phyloP scores from a whole-genome alignment of 2,797 vertebrate genomes.

The Sciurus vulgaris region DNA sequence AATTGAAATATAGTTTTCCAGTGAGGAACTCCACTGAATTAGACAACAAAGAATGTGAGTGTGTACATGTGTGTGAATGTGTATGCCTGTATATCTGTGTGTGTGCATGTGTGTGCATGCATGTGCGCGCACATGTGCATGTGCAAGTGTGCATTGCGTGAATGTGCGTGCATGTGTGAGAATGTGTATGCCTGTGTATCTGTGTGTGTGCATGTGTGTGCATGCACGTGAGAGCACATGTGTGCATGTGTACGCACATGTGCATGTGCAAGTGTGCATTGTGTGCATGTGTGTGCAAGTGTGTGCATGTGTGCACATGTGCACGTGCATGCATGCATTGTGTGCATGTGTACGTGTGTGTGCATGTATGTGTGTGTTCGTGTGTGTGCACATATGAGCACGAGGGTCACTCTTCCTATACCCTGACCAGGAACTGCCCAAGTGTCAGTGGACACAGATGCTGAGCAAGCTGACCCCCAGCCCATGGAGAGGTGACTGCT shows the following conservation, averaged over 20 bases:
- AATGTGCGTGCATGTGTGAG: too few relatives aligned
- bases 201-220: too few relatives aligned
- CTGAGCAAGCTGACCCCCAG: background rate
- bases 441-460: rapidly evolving
- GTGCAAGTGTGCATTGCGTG: too few relatives aligned
- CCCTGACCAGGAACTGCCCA: background rate
- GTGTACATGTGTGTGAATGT: background rate
- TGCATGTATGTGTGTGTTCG: too few relatives aligned
- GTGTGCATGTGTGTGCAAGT: too few relatives aligned
- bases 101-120: too few relatives aligned
- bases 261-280: rapidly evolving
- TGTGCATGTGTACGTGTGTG: too few relatives aligned
- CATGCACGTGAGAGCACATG: too few relatives aligned
- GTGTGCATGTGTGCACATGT: background rate
- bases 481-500: rapidly evolving
- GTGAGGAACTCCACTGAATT: background rate
- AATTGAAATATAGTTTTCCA: background rate
- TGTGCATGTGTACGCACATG: background rate
- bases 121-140: too few relatives aligned
- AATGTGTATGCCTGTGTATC: too few relatives aligned
- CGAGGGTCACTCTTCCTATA: rapidly evolving
- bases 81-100: background rate
- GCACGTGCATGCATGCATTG: too few relatives aligned
- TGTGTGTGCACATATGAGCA: rapidly evolving
- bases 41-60: background rate